Evolutionary conservation across 2,113 vertebrate genomes (phyloP).

Genomic region (Callaeas wilsoni): DNA sequence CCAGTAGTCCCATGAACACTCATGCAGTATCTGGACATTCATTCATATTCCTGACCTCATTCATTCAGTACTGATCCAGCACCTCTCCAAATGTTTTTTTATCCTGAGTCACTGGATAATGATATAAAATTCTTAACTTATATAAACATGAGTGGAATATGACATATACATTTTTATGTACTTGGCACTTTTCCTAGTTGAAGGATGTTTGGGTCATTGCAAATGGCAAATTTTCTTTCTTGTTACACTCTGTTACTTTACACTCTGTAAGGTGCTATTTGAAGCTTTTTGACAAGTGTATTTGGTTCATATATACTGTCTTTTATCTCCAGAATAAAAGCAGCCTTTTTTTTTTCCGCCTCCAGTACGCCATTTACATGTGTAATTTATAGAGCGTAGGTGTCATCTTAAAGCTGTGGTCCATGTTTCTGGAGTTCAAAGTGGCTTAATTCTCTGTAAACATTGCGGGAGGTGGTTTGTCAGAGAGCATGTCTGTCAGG

Average conservation of each 20-base stretch:
- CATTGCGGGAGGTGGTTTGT: neutral
- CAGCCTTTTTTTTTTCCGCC: neutral
- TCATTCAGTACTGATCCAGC: neutral
- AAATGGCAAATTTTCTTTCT: neutral
- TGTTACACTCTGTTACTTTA: neutral
- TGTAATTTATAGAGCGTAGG: neutral
- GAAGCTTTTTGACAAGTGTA: neutral
- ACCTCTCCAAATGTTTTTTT: neutral
- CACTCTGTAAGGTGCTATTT: neutral
- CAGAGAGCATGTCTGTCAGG: neutral
- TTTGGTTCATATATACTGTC: neutral
- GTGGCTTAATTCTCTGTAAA: neutral
- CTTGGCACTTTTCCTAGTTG: neutral
- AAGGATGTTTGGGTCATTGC: neutral
- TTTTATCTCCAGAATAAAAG: neutral
- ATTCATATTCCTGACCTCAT: neutral
- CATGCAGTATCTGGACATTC: neutral
- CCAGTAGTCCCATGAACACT: neutral
- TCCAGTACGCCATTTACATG: neutral
- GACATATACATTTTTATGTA: neutral
- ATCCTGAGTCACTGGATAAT: neutral
- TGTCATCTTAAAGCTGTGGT: neutral
- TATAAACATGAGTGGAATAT: neutral
- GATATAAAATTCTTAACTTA: neutral
- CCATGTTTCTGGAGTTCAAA: neutral